Conservation (phyloP, 2,113 vertebrate genomes). For the Carollia perspicillata region DNA sequence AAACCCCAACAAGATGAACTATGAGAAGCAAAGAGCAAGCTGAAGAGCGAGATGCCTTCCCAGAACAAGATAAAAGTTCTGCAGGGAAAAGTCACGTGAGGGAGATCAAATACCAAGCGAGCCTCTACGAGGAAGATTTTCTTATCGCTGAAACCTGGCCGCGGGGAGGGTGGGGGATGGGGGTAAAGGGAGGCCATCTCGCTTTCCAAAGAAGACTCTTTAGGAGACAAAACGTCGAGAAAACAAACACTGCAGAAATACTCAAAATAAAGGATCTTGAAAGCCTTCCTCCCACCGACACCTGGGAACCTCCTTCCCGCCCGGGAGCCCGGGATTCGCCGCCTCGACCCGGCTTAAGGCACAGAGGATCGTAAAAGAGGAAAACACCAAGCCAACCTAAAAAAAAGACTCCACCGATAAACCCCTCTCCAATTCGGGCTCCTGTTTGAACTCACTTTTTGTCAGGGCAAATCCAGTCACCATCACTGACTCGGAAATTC, state of each 20-base stretch:
- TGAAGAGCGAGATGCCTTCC: not conserved
- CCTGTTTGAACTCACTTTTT: conserved; percentile 90
- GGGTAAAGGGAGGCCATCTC: not conserved
- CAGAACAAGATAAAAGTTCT: not conserved
- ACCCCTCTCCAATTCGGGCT: too few species aligned
- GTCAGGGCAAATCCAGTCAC: conserved; percentile 98
- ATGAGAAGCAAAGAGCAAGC: not conserved
- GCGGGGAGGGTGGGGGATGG: not conserved
- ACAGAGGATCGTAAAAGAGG: not conserved
- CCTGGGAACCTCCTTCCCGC: not conserved
- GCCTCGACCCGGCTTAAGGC: not conserved
- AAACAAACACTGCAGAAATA: not conserved
- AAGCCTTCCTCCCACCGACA: not conserved
- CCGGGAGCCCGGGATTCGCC: not conserved
- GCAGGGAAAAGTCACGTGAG: conserved; percentile 40
- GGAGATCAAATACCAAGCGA: not conserved
- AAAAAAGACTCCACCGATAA: not conserved
- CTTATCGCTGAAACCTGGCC: not conserved
- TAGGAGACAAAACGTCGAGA: not conserved
- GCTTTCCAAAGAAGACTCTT: not conserved
- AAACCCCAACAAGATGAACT: not conserved
- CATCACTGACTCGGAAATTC: conserved; percentile 98
- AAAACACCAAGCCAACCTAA: not conserved
- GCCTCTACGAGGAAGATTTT: not conserved
- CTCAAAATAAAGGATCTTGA: not conserved